Percentiles rank a stretch among this genome's conserved stretches.
Evolutionary conservation across 2,797 vertebrate species (phyloP).

Genomic region (Sylvia borin): DNA sequence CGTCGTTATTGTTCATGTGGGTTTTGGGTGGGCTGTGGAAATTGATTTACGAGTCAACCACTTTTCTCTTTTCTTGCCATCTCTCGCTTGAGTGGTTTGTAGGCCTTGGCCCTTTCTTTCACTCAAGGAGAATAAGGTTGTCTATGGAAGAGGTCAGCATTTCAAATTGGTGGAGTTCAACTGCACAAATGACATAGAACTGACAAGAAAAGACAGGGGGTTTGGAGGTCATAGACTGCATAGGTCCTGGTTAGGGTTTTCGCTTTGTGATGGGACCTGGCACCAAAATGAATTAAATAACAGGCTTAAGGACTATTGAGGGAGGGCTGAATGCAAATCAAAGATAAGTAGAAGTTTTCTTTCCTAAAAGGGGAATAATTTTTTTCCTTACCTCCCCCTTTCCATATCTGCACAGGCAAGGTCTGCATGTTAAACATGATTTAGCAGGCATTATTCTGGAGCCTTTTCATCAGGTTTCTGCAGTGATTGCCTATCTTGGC

Average conservation of each 20-base stretch:
- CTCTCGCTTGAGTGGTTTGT: slow-evolving; percentile 84
- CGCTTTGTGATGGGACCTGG: slow-evolving; percentile 83
- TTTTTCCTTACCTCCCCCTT: slow-evolving; percentile 73
- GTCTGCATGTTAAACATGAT: slow-evolving; percentile 86
- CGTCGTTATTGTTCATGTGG: slow-evolving; percentile 65
- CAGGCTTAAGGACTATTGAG: slow-evolving; percentile 86
- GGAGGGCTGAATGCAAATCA: slow-evolving; percentile 86
- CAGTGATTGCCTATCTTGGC: slow-evolving; percentile 84
- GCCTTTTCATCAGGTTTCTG: slow-evolving; percentile 79
- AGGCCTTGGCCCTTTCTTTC: slow-evolving; percentile 82
- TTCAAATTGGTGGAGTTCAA: slow-evolving; percentile 86
- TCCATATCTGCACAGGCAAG: slow-evolving; percentile 84
- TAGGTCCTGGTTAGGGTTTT: slow-evolving; percentile 79
- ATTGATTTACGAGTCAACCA: slow-evolving; percentile 86
- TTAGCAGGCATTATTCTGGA: slow-evolving; percentile 81
- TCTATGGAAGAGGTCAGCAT: slow-evolving; percentile 85
- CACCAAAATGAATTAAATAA: slow-evolving; percentile 88
- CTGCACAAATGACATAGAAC: slow-evolving; percentile 85
- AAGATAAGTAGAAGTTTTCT: slow-evolving; percentile 90
- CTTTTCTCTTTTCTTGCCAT: slow-evolving; percentile 82
- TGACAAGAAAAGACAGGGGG: slow-evolving; percentile 85
- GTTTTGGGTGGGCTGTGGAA: slow-evolving; percentile 86
- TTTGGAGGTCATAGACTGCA: slow-evolving; percentile 84
- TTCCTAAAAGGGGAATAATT: slow-evolving; percentile 82
- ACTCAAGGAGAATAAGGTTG: slow-evolving; percentile 83